Evolutionary conservation across 1,140 invertebrate species (phyloP), one percentile per base, ranked within the genome.

Genomic region (Panagrolaimus sp.): DNA sequence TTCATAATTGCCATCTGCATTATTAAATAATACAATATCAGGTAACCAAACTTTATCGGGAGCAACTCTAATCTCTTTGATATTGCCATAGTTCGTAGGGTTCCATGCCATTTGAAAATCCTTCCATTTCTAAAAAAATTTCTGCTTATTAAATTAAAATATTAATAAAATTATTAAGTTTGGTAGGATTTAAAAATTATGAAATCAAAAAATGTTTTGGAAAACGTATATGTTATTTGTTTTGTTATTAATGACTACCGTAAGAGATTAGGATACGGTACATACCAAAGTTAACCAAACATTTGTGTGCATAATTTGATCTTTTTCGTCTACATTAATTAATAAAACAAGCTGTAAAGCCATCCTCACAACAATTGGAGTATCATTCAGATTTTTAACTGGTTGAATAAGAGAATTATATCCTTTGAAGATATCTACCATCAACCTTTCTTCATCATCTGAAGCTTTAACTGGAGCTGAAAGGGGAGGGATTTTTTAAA

Each of bases 41-140:
- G 96, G 96, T 84, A 96, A 96, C 96, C 96, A 99, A 67, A 98
- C 94, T 89, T 97, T 96, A 84, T 98, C 94, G 24, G 94, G 94
- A 26, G 93, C 92, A 73, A 99, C 88, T 73, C 95, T 89, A 45
- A 99, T 88, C 24, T 96, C 92, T 38, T 90, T 90, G 73, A 99
- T 98, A 55, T 94, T 93, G 63, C 95, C 94, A 82, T 98, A 99
- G 84, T 98, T 92, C 65, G 92, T 91, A 80, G 96, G 92, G 82
- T 97, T 92, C 96, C 96, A 99, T 83, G 90, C 89, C 76, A 98
- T 86, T 85, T 98, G 96, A 85, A 97, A 98, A 85, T 99, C 96
- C 83, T 89, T 90, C 96, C 96, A 98, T 66, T 93, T 88, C 52
- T 58, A 28, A 17, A 58, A 58, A 12, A 21, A 28, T 58, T 1